Evolutionary conservation across 1,140 invertebrate genomes (phyloP).

Genomic region (Bicyclus anynana): DNA sequence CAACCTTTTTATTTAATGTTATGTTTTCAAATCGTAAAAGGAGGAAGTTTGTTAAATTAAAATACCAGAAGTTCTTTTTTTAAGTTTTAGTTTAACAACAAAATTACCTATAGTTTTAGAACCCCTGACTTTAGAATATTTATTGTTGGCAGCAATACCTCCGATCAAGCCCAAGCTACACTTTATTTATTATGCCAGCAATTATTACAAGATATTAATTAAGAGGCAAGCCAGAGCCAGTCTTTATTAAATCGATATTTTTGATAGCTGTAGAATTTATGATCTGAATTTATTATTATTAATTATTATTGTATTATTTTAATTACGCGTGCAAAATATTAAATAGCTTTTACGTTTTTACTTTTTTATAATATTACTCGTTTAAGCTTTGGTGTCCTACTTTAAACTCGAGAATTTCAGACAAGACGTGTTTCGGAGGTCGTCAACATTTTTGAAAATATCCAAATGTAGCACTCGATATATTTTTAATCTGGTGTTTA

Average conservation of each 20-base stretch:
- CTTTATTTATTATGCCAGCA: slow-evolving; percentile 8
- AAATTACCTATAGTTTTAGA: not conserved
- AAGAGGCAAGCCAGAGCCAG: not conserved
- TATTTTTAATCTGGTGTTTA: too few relatives aligned
- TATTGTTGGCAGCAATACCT: slow-evolving; percentile 13
- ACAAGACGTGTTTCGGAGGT: not conserved
- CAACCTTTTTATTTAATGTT: too few relatives aligned
- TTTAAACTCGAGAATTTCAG: not conserved
- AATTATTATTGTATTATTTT: too few relatives aligned
- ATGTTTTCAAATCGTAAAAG: too few relatives aligned
- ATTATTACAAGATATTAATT: slow-evolving; percentile 14
- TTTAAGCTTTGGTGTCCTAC: not conserved
- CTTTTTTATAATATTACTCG: not conserved
- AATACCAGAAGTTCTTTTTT: too few relatives aligned
- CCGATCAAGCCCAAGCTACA: slow-evolving; percentile 2
- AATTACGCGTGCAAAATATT: not conserved
- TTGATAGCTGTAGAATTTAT: slow-evolving; percentile 6
- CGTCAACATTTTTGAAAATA: not conserved
- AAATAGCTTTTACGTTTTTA: not conserved
- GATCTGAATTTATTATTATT: not conserved
- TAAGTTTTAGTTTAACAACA: too few relatives aligned
- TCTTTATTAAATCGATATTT: slow-evolving; percentile 10
- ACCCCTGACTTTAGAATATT: slow-evolving; percentile 7
- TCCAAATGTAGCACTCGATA: not conserved
- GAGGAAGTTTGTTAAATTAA: too few relatives aligned